Evolutionary conservation across 2,888 invertebrate genomes (phyloP), one percentile per base, ranked within the genome.

Genomic region (Mamestra brassicae): DNA sequence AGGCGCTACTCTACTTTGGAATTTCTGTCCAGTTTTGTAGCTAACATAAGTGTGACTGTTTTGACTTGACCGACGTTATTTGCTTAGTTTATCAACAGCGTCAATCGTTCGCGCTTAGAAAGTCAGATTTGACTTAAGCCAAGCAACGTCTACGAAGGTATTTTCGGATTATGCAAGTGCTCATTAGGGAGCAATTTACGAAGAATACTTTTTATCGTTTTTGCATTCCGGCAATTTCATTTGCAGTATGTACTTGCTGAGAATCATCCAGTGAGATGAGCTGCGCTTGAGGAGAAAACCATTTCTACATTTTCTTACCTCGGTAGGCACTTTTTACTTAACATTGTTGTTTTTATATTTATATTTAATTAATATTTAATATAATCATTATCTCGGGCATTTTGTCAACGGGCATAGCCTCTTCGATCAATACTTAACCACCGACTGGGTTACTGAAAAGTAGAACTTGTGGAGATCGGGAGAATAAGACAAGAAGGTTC

Each of bases 111-210:
- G n/a, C 70, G 62, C 84, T 75, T 80, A 84, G 83, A 80, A 81
- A 81, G 81, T 81, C 76, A 65, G 60, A 84, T 84, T 80, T 84
- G 58, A 66, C 57, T 71, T 57, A 36, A 64, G 47, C 67, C 47
- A 68, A 76, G 76, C 69, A 65, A 61, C 57, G 57, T 70, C 61
- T 60, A 36, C 65, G 54, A 66, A 81, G 70, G 78, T 82, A 83
- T 83, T 83, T 81, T 74, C 55, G 65, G 84, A 80, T 84, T 80
- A 80, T 83, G 69, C 74, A 81, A 79, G 36, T 69, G 65, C 54
- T 78, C 79, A 83, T 78, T 83, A 80, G 54, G 57, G 54, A 78
- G 67, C 64, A 72, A 83, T 83, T 80, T 78, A 73, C 73, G 61
- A 66, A 38, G 62, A 57, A 47, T 50, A 70, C 36, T 64, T 67